A percentile compares a stretch with the other conserved stretches of the same genome.
phyloP scores from a whole-genome alignment of 2,113 vertebrate species.

The Chlorodrepanis virens region DNA sequence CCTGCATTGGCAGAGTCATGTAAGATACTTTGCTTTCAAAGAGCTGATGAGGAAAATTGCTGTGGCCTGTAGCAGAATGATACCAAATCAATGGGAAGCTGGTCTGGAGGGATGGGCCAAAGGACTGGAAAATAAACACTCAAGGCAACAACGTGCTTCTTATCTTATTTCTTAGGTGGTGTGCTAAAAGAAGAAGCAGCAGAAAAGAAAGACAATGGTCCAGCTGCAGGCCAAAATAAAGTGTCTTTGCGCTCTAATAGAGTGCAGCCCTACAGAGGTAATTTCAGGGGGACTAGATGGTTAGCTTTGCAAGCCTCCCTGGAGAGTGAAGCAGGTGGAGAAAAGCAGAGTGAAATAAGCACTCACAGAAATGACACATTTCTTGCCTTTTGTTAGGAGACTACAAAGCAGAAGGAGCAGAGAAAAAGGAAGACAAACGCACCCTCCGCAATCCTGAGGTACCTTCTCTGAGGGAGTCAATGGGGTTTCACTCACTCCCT shows the following conservation, averaged over 20 bases:
- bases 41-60: neutral
- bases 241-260: fast-evolving
- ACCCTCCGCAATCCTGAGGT: neutral
- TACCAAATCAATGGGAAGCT: neutral
- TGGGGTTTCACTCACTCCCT: neutral
- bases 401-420: neutral
- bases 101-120: neutral
- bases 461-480: neutral
- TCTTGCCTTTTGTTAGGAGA: neutral
- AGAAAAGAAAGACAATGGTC: neutral
- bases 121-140: neutral
- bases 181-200: neutral
- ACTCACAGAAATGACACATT: neutral
- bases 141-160: fast-evolving
- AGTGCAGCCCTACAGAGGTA: neutral
- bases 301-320: neutral
- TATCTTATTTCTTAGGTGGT: neutral
- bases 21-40: neutral
- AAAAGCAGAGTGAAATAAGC: neutral
- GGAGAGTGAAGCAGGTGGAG: neutral
- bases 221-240: neutral
- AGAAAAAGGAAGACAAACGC: neutral
- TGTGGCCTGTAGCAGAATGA: neutral
- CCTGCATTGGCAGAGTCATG: slow-evolving; percentile 64
- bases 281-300: neutral